These are phyloP conservation scores for Pissodes strobi DNA, from an alignment of 1,140 invertebrate genomes.

Conservation along the genomic window DNA sequence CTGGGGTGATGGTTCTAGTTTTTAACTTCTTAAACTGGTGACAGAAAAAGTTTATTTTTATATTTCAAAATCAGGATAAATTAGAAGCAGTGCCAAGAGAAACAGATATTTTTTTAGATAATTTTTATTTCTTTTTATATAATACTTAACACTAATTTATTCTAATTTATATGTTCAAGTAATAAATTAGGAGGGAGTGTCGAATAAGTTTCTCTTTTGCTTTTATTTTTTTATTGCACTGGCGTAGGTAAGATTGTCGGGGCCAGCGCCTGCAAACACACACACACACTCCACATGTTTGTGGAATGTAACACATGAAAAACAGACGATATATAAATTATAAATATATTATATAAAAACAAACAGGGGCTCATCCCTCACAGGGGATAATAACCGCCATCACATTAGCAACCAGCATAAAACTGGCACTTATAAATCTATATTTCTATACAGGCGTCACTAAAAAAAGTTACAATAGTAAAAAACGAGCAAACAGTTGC, in stretches of 20 bases:
- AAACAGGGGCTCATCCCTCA: slow-evolving; percentile 38
- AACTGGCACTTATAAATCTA: slow-evolving; percentile 45
- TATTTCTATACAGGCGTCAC: slow-evolving; percentile 46
- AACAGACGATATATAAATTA: slow-evolving; percentile 55
- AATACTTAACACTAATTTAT: slow-evolving; percentile 53
- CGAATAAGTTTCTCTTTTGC: slow-evolving; percentile 41
- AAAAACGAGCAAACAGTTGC: slow-evolving; percentile 48
- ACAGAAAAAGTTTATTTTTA: no score
- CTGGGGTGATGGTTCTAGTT: background rate
- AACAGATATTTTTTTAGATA: slow-evolving; percentile 38
- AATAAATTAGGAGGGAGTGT: slow-evolving; percentile 53
- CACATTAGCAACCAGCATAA: slow-evolving; percentile 53
- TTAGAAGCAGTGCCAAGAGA: no score
- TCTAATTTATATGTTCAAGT: slow-evolving; percentile 50
- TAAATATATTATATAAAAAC: slow-evolving; percentile 54
- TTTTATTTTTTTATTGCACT: slow-evolving; percentile 49
- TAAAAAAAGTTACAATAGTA: slow-evolving; percentile 46
- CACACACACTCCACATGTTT: slow-evolving; percentile 50
- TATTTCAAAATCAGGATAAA: no score
- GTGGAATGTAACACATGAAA: slow-evolving; percentile 55
- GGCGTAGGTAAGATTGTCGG: slow-evolving; percentile 52
- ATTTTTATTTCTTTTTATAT: slow-evolving; percentile 51
- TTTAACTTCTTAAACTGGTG: background rate
- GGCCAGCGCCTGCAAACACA: slow-evolving; percentile 41
- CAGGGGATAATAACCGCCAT: slow-evolving; percentile 42